A percentile compares a stretch with the other conserved stretches of the same genome.
phyloP scores from a whole-genome alignment of 2,888 invertebrate species.

The Julus scandinavius region DNA sequence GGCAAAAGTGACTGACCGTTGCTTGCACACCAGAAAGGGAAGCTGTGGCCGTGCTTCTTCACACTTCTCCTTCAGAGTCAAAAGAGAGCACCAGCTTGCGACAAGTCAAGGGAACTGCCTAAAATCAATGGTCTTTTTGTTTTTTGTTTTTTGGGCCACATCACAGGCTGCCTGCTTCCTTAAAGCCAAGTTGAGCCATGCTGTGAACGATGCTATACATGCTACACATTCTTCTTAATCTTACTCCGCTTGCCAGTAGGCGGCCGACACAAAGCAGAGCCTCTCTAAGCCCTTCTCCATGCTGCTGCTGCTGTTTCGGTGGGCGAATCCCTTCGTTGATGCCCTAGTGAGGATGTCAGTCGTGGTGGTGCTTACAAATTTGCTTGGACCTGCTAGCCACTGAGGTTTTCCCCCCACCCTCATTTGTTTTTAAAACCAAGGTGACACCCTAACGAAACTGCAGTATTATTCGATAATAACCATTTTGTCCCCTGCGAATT shows the following conservation, averaged over 20 bases:
- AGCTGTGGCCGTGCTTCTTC: slow-evolving; percentile 73
- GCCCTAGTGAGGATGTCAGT: not conserved
- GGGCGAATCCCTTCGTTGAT: not conserved
- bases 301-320: not conserved
- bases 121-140: slow-evolving; percentile 38
- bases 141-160: not conserved
- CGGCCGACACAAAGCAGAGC: not conserved
- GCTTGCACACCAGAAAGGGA: slow-evolving; percentile 75
- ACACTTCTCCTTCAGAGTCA: slow-evolving; percentile 74
- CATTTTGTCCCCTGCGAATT: not conserved
- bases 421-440: not conserved
- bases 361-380: not conserved
- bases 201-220: slow-evolving; percentile 27
- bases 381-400: not conserved
- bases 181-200: slow-evolving; percentile 14
- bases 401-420: not conserved
- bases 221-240: slow-evolving; percentile 33
- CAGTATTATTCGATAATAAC: not conserved
- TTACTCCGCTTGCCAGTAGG: not conserved
- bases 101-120: slow-evolving; percentile 51
- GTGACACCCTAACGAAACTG: not conserved
- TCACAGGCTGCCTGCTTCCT: slow-evolving; percentile 7
- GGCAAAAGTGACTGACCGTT: slow-evolving; percentile 88
- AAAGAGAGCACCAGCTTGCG: slow-evolving; percentile 57
- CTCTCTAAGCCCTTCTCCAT: slow-evolving; percentile 8